These are phyloP conservation scores for Siphonodentalium dalli DNA, from an alignment of 2,888 invertebrate genomes.

Conservation along the genomic window DNA sequence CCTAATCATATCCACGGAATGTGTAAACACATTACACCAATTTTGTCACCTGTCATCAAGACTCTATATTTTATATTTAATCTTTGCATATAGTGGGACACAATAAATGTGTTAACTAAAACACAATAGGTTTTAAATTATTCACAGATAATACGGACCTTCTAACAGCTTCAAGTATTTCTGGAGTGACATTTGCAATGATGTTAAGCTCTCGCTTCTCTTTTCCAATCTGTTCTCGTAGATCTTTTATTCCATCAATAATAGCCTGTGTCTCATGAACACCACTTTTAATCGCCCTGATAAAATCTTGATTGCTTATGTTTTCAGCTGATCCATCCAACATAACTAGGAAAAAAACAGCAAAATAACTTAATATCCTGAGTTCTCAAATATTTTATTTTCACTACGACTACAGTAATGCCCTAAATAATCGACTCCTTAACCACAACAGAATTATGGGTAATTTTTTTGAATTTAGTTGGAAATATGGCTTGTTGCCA, in stretches of 20 bases:
- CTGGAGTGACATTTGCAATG: constrained; percentile 64
- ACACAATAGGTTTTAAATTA: neutral
- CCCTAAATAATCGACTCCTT: no score
- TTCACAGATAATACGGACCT: constrained; percentile 17
- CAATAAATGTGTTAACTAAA: no score
- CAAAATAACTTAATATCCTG: neutral
- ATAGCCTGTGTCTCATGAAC: constrained; percentile 82
- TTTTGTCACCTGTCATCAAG: no score
- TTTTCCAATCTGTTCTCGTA: constrained; percentile 69
- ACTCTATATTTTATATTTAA: no score
- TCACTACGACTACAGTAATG: no score
- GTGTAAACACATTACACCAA: no score
- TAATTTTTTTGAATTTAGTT: no score
- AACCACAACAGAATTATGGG: no score
- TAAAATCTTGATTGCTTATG: constrained; percentile 78
- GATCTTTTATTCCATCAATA: constrained; percentile 74
- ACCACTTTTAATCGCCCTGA: constrained; percentile 87
- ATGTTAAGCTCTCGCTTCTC: constrained; percentile 70
- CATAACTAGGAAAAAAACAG: constrained; percentile 75
- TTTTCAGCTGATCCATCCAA: constrained; percentile 85
- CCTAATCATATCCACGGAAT: no score
- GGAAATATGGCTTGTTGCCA: no score
- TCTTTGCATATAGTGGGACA: no score
- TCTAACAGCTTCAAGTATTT: constrained; percentile 27
- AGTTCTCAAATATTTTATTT: no score